phyloP scores from a whole-genome alignment of 2,888 invertebrate genomes.

The Creontiades dilutus region DNA sequence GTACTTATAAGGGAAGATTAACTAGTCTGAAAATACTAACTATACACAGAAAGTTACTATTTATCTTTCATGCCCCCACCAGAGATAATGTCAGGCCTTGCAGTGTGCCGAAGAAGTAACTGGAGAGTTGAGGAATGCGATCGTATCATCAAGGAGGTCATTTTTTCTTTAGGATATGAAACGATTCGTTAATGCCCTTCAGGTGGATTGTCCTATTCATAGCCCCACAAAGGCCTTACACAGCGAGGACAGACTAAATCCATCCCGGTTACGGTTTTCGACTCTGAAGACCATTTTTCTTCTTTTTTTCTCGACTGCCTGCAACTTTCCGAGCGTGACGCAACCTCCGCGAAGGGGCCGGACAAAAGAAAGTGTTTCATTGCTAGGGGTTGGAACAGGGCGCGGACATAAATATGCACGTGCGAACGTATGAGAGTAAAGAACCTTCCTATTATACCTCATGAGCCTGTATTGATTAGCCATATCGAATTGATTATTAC shows the following conservation, averaged over 20 bases:
- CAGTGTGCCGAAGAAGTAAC: not conserved
- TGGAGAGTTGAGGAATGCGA: not conserved
- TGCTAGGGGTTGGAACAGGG: not conserved
- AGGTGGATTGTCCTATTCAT: constrained; percentile 11
- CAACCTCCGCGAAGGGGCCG: not conserved
- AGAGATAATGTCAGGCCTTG: not conserved
- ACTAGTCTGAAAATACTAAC: too few species aligned
- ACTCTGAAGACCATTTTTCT: constrained; percentile 19
- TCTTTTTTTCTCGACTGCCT: not conserved
- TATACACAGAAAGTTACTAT: too few species aligned
- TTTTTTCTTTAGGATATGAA: constrained; percentile 4
- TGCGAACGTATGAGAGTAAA: not conserved
- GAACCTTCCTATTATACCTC: not conserved
- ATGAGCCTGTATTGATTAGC: not conserved
- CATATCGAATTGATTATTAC: too few species aligned
- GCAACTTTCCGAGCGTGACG: constrained; percentile 40
- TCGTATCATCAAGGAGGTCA: not conserved
- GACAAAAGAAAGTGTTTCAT: not conserved
- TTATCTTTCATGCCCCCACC: too few species aligned
- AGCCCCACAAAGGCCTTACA: constrained; percentile 19
- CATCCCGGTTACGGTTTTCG: constrained; percentile 12
- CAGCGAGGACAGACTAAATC: not conserved
- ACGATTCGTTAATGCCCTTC: constrained; percentile 35
- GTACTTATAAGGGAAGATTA: too few species aligned
- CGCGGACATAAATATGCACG: constrained; percentile 1